Percentiles rank a stretch among this genome's conserved stretches.
Evolutionary conservation across 2,888 invertebrate genomes (phyloP).

Genomic region (Agrenia bidenticulata): DNA sequence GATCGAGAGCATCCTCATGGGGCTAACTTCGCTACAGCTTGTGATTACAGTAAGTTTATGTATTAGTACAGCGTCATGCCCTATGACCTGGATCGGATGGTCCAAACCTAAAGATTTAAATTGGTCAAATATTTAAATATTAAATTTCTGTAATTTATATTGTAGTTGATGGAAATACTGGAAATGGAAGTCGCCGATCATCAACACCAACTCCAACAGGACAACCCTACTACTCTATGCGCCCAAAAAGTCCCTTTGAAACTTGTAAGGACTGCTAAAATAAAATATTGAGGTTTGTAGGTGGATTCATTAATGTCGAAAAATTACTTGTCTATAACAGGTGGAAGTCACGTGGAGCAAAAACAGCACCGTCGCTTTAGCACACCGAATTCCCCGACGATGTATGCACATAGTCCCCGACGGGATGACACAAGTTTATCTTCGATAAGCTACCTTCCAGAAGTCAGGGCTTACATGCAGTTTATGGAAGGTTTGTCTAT

Average conservation of each 20-base stretch:
- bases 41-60: too few species aligned
- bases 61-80: too few species aligned
- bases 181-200: conserved; percentile 32
- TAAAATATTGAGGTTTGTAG: too few species aligned
- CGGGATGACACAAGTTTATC: conserved; percentile 34
- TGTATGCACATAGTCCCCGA: conserved; percentile 29
- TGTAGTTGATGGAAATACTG: conserved; percentile 10
- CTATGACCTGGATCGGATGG: too few species aligned
- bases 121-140: too few species aligned
- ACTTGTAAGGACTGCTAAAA: conserved; percentile 32
- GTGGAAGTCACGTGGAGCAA: conserved; percentile 35
- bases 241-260: conserved; percentile 38
- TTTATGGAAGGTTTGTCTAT: conserved; percentile 35
- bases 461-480: conserved; percentile 37
- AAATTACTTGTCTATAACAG: conserved; percentile 22
- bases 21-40: too few species aligned
- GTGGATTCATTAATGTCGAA: too few species aligned
- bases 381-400: conserved; percentile 38
- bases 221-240: conserved; percentile 22
- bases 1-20: too few species aligned
- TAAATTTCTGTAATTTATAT: not conserved
- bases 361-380: conserved; percentile 33
- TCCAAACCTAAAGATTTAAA: too few species aligned
- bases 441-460: conserved; percentile 41
- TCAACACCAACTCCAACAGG: conserved; percentile 27